phyloP scores from a whole-genome alignment of 2,888 invertebrate species.

The Gortyna flavago region DNA sequence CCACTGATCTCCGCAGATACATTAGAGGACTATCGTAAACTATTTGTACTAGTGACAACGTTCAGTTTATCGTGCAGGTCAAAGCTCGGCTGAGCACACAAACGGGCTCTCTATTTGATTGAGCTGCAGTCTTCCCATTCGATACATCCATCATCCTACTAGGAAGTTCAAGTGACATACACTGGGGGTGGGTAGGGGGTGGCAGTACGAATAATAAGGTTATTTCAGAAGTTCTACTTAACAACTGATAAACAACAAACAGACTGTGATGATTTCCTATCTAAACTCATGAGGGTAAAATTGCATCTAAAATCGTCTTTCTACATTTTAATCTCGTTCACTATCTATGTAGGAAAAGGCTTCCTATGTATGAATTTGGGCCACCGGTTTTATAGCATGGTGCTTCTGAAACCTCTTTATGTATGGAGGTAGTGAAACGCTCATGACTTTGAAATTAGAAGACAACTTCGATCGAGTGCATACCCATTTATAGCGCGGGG shows the following conservation, averaged over 20 bases:
- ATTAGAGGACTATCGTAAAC: not conserved
- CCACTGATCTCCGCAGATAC: slow-evolving; percentile 5
- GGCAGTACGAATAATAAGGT: not conserved
- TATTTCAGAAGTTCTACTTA: slow-evolving; percentile 25
- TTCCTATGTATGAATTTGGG: slow-evolving; percentile 5
- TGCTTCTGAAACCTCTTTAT: slow-evolving; percentile 42
- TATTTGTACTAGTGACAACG: slow-evolving; percentile 32
- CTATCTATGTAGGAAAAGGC: not conserved
- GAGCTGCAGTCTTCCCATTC: slow-evolving; percentile 55
- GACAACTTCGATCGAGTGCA: slow-evolving; percentile 78
- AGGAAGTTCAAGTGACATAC: slow-evolving; percentile 39
- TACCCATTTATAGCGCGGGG: slow-evolving; percentile 74
- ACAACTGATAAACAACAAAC: not conserved
- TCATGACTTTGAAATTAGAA: slow-evolving; percentile 86
- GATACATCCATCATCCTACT: slow-evolving; percentile 53
- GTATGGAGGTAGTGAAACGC: slow-evolving; percentile 68
- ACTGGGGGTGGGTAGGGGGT: slow-evolving; percentile 29
- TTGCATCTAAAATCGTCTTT: not conserved
- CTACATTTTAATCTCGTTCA: not conserved
- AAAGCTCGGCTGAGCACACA: slow-evolving; percentile 42
- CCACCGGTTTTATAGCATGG: slow-evolving; percentile 15
- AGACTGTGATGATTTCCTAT: not conserved
- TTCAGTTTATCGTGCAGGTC: slow-evolving; percentile 18
- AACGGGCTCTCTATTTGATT: slow-evolving; percentile 64
- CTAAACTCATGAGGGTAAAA: not conserved